Conservation (phyloP, 2,888 invertebrate species). For the Ichneumon xanthorius region DNA sequence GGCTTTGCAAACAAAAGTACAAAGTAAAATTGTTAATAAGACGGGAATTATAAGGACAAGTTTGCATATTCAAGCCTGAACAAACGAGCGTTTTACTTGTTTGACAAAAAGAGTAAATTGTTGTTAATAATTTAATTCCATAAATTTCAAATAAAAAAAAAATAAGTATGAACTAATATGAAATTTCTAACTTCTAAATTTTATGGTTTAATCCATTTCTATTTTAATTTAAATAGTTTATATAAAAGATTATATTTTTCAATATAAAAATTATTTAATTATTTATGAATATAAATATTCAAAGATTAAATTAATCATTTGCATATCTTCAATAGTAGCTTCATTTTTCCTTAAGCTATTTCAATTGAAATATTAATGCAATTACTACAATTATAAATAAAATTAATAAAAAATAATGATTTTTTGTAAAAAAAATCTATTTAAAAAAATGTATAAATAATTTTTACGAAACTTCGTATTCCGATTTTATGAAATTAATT, state of each 20-base stretch:
- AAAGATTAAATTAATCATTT: slow-evolving; percentile 82
- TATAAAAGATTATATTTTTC: slow-evolving; percentile 89
- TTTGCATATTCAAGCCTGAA: too few species aligned
- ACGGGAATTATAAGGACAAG: too few species aligned
- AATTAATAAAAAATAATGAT: too few species aligned
- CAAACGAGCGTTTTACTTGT: too few species aligned
- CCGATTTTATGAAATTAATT: too few species aligned
- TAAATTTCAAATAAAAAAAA: slow-evolving; percentile 85
- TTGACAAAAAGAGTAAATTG: slow-evolving; percentile 86
- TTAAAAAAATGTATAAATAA: too few species aligned
- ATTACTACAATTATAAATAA: too few species aligned
- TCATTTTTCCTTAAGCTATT: slow-evolving; percentile 20
- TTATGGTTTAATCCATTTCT: slow-evolving; percentile 85
- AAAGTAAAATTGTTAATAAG: too few species aligned
- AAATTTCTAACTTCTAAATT: slow-evolving; percentile 89
- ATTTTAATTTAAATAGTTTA: slow-evolving; percentile 88
- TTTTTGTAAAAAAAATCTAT: too few species aligned
- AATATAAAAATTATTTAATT: slow-evolving; percentile 82
- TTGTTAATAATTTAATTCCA: slow-evolving; percentile 89
- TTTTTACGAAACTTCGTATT: too few species aligned
- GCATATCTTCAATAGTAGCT: slow-evolving; percentile 86
- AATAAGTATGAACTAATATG: slow-evolving; percentile 82
- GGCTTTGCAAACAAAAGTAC: too few species aligned
- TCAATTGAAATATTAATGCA: too few species aligned
- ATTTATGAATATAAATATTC: slow-evolving; percentile 71